A percentile compares a stretch with the other conserved stretches of the same genome.
These are phyloP conservation scores for rat (Rattus norvegicus) DNA, from an alignment of 2,113 vertebrate species.

Conservation along the genomic window DNA sequence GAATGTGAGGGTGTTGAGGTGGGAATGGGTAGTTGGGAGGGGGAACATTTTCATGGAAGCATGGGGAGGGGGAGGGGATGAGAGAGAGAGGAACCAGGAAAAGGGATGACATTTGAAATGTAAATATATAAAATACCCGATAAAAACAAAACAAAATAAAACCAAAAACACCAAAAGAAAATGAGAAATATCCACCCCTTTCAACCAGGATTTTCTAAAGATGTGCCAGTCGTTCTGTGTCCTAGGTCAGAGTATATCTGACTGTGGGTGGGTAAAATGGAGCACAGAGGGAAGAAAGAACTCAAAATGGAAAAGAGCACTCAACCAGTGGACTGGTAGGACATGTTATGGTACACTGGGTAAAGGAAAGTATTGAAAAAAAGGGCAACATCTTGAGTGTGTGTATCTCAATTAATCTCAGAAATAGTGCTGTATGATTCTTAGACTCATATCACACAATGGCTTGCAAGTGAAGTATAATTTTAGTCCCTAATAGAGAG, in stretches of 20 bases:
- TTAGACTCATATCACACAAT: conserved; percentile 59
- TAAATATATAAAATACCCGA: too few relatives aligned
- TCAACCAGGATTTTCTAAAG: conserved; percentile 15
- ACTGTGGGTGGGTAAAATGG: neutral
- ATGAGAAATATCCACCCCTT: neutral
- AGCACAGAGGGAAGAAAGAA: neutral
- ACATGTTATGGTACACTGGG: neutral
- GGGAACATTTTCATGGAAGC: too few relatives aligned
- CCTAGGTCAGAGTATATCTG: neutral
- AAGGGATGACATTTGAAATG: too few relatives aligned
- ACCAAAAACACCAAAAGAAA: too few relatives aligned
- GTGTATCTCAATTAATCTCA: conserved; percentile 53
- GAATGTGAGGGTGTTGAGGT: too few relatives aligned
- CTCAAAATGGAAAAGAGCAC: conserved; percentile 18
- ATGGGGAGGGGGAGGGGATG: too few relatives aligned
- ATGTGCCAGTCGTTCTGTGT: neutral
- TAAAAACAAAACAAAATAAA: too few relatives aligned
- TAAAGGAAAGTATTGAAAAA: neutral
- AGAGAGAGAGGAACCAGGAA: too few relatives aligned
- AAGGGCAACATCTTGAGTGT: neutral
- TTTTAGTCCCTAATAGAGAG: conserved; percentile 9
- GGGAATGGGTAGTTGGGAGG: too few relatives aligned
- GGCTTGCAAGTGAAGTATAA: conserved; percentile 57
- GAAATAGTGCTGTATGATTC: conserved; percentile 25
- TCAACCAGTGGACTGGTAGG: neutral